Evolutionary conservation across 2,797 vertebrate species (phyloP), one percentile per base, ranked within the genome.

Genomic region (Thunnus albacares): DNA sequence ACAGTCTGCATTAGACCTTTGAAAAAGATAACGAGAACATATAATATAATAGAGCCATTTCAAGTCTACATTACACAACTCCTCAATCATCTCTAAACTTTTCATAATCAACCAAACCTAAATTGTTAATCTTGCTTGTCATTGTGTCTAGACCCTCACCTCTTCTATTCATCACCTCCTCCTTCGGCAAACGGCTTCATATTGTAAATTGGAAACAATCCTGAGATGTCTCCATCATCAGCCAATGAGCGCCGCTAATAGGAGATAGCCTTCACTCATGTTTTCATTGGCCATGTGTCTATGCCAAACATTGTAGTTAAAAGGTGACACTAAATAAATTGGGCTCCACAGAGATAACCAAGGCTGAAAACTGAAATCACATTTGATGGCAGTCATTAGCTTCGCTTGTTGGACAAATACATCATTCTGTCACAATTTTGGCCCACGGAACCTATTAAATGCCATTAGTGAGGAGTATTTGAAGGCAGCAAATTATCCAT

Each of bases 361-460:
- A 74, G 81, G 83, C 86, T 90, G 93, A 94, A 94, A 94, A 93
- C 84, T 91, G 69, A 92, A 94, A 94, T 95, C 91, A 90, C 90
- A 90, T 94, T 94, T 95, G 92, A 95, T 94, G 93, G 94, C 90
- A 92, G 93, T 94, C 94, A 96, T 96, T 96, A 96, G 91, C 86
- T 90, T 80, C 84, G 86, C 79, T 93, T 71, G 78, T 91, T 86
- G 90, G 90, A 91, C 87, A 91, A 94, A 96, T 95, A 87, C 91
- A 96, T 96, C 93, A 94, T 86, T 81, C 90, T 95, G 94, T 95
- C 92, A 94, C 88, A 75, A 57, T 92, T 91, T 89, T 91, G 90
- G 91, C 92, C 81, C 89, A 87, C 83, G 43, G 87, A 93, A 91
- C 86, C 90, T 93, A 95, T 95, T 94, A 94, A 87, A 94, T 79